Conservation (phyloP, 2,888 invertebrate genomes). For the Stenichneumon culpator region DNA sequence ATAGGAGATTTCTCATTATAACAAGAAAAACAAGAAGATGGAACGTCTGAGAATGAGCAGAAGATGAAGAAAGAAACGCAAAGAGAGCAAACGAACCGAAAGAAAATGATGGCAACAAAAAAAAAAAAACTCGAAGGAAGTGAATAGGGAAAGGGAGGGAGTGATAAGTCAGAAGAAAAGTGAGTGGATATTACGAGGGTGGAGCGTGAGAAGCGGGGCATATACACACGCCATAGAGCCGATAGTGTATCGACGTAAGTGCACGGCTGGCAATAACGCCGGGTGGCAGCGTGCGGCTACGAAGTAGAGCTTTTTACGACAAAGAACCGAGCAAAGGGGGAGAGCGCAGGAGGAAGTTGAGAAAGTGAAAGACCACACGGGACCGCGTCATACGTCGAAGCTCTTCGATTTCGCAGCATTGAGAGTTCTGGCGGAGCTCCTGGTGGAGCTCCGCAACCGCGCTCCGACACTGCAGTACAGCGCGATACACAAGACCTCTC, state of each 20-base stretch:
- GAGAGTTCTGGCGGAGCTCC: not conserved
- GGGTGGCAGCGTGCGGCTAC: constrained; percentile 53
- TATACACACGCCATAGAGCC: constrained; percentile 60
- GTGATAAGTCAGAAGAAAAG: constrained; percentile 40
- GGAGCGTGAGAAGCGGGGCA: constrained; percentile 61
- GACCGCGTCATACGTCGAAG: constrained; percentile 23
- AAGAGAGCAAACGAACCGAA: not conserved
- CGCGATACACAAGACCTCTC: constrained; percentile 29
- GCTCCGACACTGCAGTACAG: constrained; percentile 13
- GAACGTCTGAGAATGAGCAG: constrained; percentile 31
- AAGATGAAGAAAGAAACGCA: constrained; percentile 5
- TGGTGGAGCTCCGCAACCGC: constrained; percentile 15
- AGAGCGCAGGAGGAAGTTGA: constrained; percentile 28
- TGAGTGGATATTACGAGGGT: constrained; percentile 64
- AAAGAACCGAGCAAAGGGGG: constrained; percentile 25
- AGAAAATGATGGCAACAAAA: not conserved
- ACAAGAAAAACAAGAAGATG: constrained; percentile 36
- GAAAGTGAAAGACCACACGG: constrained; percentile 20
- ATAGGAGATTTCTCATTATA: constrained; percentile 6
- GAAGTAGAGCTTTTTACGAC: constrained; percentile 67
- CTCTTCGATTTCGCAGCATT: constrained; percentile 32
- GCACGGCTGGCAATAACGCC: constrained; percentile 66
- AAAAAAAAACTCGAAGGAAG: not conserved
- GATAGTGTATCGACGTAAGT: constrained; percentile 64
- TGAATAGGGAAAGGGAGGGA: not conserved